Evolutionary conservation across 2,888 invertebrate species (phyloP).

Genomic region (Chorisops tibialis): DNA sequence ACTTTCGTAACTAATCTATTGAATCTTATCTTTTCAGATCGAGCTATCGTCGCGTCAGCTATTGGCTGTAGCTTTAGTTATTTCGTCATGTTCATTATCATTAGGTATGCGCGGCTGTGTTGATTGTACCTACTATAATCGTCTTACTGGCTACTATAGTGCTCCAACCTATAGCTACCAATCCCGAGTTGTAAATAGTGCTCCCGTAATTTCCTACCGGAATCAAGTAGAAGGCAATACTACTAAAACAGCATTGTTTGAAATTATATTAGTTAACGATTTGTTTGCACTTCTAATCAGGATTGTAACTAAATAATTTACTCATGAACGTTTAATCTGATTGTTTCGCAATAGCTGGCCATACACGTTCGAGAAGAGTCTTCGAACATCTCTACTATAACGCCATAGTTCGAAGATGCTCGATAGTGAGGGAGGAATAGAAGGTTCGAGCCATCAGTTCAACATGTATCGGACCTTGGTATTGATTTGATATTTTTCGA

Average conservation of each 20-base stretch:
- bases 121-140: slow-evolving; percentile 16
- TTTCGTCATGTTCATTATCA: slow-evolving; percentile 1
- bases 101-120: slow-evolving; percentile 16
- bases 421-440: too few relatives aligned
- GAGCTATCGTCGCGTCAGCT: slow-evolving; percentile 1
- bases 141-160: slow-evolving; percentile 3
- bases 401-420: too few relatives aligned
- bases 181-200: slow-evolving; percentile 15
- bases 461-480: too few relatives aligned
- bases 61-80: slow-evolving; percentile 3
- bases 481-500: too few relatives aligned
- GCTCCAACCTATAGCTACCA: slow-evolving; percentile 9
- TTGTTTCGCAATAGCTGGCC: not conserved
- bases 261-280: not conserved
- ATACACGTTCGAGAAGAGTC: too few relatives aligned
- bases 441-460: too few relatives aligned
- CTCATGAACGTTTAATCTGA: not conserved
- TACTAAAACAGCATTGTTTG: slow-evolving; percentile 1
- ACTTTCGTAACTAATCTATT: too few relatives aligned
- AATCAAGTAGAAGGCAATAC: slow-evolving; percentile 11
- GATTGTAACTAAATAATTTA: not conserved
- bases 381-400: too few relatives aligned
- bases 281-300: not conserved
- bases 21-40: slow-evolving; percentile 5
- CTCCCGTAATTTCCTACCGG: slow-evolving; percentile 13